Evolutionary conservation across 2,113 vertebrate species (phyloP), one percentile per base, ranked within the genome.

Genomic region (Phrynosoma platyrhinos): DNA sequence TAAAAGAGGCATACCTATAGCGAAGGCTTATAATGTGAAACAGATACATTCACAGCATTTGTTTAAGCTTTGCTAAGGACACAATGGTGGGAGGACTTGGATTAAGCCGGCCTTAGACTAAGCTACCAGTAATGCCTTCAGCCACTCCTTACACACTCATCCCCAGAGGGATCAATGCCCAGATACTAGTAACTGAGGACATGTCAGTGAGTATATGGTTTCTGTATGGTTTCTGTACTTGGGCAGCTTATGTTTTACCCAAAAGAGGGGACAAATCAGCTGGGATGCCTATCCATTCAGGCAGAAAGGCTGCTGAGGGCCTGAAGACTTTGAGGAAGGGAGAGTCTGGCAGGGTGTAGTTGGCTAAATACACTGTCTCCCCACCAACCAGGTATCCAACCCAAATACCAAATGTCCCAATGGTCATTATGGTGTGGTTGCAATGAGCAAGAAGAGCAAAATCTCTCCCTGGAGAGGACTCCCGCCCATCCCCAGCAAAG

Each of bases 381-480:
- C 96, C 96, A 0, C 95, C 95, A 0, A 74, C 94, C 79, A 96
- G 72, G 64, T 96, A 96, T 68, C 89, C 92, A 0, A 90, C 95
- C 96, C 95, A 97, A 91, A 92, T 92, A 32, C 96, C 96, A 1
- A 96, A 96, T 12, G 96, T 95, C 9, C 96, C 95, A 0, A 96
- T 79, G 3, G 95, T 96, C 95, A 95, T 96, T 79, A 96, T 83
- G 20, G 94, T 96, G 84, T 96, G 96, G 82, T 96, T 96, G 30
- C 95, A 96, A 40, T 96, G 96, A 0, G 69, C 86, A 40, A 97
- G 91, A 71, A 97, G 76, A 0, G 95, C 94, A 0, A 96, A 96
- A 69, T 96, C 96, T 7, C 4, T 79, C 1, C 30, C 88, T 0
- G 94, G 96, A 0, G 84, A 72, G 0, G 1, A 40, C 36, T 95